These are phyloP conservation scores for Etheostoma nigrum DNA, from an alignment of 2,797 vertebrate genomes.

Conservation along the genomic window DNA sequence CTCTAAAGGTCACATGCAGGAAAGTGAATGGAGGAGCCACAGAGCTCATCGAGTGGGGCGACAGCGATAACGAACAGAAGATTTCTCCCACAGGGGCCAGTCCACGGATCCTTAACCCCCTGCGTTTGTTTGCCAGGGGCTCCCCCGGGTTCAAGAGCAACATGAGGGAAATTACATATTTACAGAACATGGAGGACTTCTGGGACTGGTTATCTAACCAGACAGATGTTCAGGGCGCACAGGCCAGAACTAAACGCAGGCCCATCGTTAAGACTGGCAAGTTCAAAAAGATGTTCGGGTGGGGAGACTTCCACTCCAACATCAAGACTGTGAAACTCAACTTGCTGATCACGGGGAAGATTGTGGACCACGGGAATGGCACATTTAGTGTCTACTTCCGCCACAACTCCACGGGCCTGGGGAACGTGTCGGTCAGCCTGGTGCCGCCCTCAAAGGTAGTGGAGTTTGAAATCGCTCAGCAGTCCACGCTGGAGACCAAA, in stretches of 20 bases:
- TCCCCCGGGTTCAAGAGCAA: slow-evolving; percentile 89
- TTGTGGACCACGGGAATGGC: slow-evolving; percentile 98
- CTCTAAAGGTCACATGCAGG: slow-evolving; percentile 89
- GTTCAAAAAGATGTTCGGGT: slow-evolving; percentile 99
- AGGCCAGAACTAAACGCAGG: slow-evolving; percentile 96
- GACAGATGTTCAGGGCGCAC: slow-evolving; percentile 92
- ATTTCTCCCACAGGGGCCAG: slow-evolving; percentile 88
- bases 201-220: slow-evolving; percentile 99
- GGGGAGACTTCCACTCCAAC: slow-evolving; percentile 99
- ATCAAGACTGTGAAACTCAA: slow-evolving; percentile 99
- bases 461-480: slow-evolving; percentile 94
- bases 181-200: slow-evolving; percentile 94
- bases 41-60: slow-evolving; percentile 91
- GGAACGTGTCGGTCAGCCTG: slow-evolving; percentile 97
- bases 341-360: slow-evolving; percentile 98
- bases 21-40: slow-evolving; percentile 82
- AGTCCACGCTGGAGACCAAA: slow-evolving; percentile 96
- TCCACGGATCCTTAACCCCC: slow-evolving; percentile 91
- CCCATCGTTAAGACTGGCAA: slow-evolving; percentile 99
- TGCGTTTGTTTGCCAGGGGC: slow-evolving; percentile 94
- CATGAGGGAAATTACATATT: slow-evolving; percentile 88
- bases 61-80: slow-evolving; percentile 87
- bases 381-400: slow-evolving; percentile 99
- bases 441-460: slow-evolving; percentile 98
- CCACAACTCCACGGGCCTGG: slow-evolving; percentile 97